Evolutionary conservation across 2,797 vertebrate species (phyloP), one percentile per base, ranked within the genome.

Genomic region (Spinus pinus): DNA sequence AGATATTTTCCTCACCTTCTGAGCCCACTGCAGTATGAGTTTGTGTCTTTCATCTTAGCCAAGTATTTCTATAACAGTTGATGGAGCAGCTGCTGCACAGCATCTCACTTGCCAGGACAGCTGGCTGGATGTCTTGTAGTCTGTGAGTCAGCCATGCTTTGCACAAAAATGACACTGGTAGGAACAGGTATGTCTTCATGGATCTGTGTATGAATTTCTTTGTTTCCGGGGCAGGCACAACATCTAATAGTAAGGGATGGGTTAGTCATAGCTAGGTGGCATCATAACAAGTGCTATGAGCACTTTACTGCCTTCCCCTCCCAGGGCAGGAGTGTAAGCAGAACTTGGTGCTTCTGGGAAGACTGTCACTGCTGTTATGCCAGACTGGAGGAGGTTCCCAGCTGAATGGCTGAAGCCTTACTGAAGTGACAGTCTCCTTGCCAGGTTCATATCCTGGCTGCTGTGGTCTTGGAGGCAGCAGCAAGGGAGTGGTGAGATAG

Each of bases 201-300:
- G 90, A 44, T 86, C 77, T 93, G 46, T 78, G 4, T 61, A 33
- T 1, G 8, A 81, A 81, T 95, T 94, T 87, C 53, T 88, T 47
- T 90, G 42, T 94, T 96, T 96, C 93, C 42, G 58, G 91, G 90
- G 87, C 90, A 94, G 96, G 90, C 69, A 90, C 88, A 65, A 35
- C 69, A 67, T 72, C 57, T 92, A 57, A 64, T 81, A 61, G 79
- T 44, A 71, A 83, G 83, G 61, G 61, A 7, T n/a, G 50, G 62
- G 21, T 96, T 93, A 96, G 80, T 96, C 94, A 96, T 71, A 67
- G 66, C 42, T 60, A 18, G 82, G 33, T 94, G 91, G 85, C 79
- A 74, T 94, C 91, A 58, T 31, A 53, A 30, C 8, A 7, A 73
- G 24, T 18, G 47, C 57, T 35, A 12, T 2, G 3, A 78, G 65